Percentiles rank a stretch among this genome's conserved stretches.
Conservation (phyloP, 2,113 vertebrate genomes). For the Amphiprion ocellaris region DNA sequence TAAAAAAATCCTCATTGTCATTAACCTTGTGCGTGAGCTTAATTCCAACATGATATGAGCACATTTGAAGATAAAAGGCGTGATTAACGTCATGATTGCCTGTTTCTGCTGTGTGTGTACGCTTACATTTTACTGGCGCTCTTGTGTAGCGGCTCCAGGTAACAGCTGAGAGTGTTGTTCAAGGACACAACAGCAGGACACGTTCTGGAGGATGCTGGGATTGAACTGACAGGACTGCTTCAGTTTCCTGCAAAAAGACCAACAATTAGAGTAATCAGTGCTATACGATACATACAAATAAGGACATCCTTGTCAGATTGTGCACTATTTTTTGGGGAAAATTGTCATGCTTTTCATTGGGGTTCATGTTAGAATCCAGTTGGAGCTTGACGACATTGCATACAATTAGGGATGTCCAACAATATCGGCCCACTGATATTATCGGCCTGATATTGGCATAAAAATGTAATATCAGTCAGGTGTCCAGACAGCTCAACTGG, state of each 20-base stretch:
- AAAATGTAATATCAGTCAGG: too few relatives aligned
- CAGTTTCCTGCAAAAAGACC: not conserved
- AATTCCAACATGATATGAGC: slow-evolving; percentile 33
- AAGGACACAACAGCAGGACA: not conserved
- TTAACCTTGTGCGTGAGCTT: slow-evolving; percentile 36
- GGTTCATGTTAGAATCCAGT: not conserved
- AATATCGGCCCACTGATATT: too few relatives aligned
- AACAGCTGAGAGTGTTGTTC: not conserved
- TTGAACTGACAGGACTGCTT: not conserved
- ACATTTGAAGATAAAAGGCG: slow-evolving; percentile 46
- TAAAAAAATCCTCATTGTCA: slow-evolving; percentile 32
- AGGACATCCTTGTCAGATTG: not conserved
- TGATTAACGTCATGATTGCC: slow-evolving; percentile 12
- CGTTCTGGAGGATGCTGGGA: not conserved
- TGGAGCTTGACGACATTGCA: not conserved
- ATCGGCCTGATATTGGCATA: too few relatives aligned
- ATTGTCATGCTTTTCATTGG: not conserved
- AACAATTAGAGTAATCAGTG: not conserved
- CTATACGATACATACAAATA: too few relatives aligned
- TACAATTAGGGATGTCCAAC: not conserved
- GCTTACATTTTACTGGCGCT: slow-evolving; percentile 1
- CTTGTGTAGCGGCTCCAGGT: not conserved
- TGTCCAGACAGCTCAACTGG: too few relatives aligned
- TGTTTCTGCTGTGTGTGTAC: slow-evolving; percentile 1
- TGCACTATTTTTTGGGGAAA: not conserved